Base-by-base conservation (phyloP, 2,888 invertebrate genomes). In the Pasiphila rectangulata region DNA sequence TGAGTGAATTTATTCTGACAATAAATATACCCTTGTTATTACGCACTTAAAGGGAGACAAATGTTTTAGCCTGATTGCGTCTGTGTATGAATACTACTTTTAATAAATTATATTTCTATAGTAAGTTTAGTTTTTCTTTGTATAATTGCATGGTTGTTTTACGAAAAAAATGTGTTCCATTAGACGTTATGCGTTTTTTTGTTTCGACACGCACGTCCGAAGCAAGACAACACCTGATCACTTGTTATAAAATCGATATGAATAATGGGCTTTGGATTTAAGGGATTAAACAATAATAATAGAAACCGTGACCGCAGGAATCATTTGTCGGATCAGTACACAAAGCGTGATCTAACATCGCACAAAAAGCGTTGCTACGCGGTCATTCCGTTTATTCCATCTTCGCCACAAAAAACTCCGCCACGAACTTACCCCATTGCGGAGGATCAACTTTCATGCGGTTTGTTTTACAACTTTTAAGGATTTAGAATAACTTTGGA, bases 381-480 rank as follows among this genome's bases (percentile, higher is more conserved):
- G 41, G 45, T 50, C 34, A 45, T 21, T 41, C 32, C 45, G 37
- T 27, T 49, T 49, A 44, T 40, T 37, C 38, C 36, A 45, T 23
- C 38, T 27, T 40, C 30, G 27, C 36, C 41, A 42, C 45, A 50
- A 46, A 50, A 50, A 50, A n/a, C n/a, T 27, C 10, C 37, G 20
- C 41, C 45, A 41, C 49, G 37, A 45, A 50, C 49, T 45, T 41
- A 41, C 23, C 37, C 45, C 45, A 37, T 50, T 27, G 41, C 25
- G 9, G 7, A 36, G 37, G 50, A 50, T 50, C 50, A 50, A 50
- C 50, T 50, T 50, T 45, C 41, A 36, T 50, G 41, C 37, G 45
- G 45, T 45, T 36, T 42, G 42, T 35, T 43, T 35, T 27, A 32
- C 15, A 35, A 35, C 30, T 32, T 43, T 42, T 34, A 41, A 34